These are phyloP conservation scores for Chloropsis cyanopogon DNA, from an alignment of 2,113 vertebrate species.

Conservation along the genomic window DNA sequence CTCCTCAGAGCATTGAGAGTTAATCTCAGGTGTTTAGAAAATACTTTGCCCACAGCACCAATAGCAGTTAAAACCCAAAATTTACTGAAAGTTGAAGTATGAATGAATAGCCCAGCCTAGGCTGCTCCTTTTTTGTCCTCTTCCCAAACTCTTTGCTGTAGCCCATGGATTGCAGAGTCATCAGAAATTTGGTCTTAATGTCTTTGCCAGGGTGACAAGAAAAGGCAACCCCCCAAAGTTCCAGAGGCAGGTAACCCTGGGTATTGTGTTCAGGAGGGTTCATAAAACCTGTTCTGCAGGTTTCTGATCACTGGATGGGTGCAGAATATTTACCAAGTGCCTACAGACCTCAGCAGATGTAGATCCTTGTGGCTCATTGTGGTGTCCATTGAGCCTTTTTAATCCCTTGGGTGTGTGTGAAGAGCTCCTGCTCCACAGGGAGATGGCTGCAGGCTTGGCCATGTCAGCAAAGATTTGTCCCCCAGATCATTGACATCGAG, in stretches of 20 bases:
- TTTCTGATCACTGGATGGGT: not conserved
- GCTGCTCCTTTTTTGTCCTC: not conserved
- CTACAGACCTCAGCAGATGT: not conserved
- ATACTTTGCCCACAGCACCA: not conserved
- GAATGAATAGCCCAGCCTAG: not conserved
- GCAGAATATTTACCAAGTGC: not conserved
- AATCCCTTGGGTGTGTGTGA: not conserved
- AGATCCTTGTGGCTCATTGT: not conserved
- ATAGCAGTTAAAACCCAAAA: not conserved
- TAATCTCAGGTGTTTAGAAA: not conserved
- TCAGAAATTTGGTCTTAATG: not conserved
- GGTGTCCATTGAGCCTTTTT: not conserved
- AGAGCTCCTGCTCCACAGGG: not conserved
- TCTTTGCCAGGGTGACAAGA: not conserved
- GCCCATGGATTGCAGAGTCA: not conserved
- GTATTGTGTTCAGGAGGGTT: not conserved
- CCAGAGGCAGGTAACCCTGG: not conserved
- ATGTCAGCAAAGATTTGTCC: not conserved
- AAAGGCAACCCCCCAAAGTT: not conserved
- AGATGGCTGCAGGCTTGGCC: not conserved
- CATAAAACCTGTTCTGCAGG: not conserved
- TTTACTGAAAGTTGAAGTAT: not conserved
- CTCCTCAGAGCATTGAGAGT: not conserved
- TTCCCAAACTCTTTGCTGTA: not conserved
- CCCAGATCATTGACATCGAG: not conserved